Evolutionary conservation across 1,140 invertebrate species (phyloP), one percentile per base, ranked within the genome.

Genomic region (Magallana ariakensis): DNA sequence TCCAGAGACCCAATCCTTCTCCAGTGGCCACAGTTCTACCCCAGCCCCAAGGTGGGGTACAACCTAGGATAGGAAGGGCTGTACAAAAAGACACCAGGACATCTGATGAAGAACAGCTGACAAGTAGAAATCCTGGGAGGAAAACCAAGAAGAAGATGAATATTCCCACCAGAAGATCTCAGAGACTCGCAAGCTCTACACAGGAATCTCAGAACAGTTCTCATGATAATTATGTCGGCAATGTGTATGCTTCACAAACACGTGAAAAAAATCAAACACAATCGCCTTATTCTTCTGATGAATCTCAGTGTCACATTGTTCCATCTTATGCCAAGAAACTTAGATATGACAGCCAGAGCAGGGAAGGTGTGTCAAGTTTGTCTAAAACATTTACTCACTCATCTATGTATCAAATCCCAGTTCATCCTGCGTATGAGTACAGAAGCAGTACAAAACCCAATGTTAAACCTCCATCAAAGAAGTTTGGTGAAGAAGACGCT

Each of bases 1-100:
- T 88, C 11, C 57, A 56, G 46, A 88, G 56, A 81, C 19, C 85
- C 11, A 88, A 88, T n/a, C 87, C 87, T 16, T 88, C 87, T 22
- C 87, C 87, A 60, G 85, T 88, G 11, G 87, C 85, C 33, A 75
- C 87, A 58, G 85, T 88, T 6, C 19, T 83, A 56, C 87, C 87
- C 55, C 87, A 88, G 22, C 87, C 66, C 10, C 85, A 86, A 33
- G 82, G 62, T 19, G 16, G 4, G 10, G 54, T 82, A 16, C 57
- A 75, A 26, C 5, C 26, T 22, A 82, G 80, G 16, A 55, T 19
- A 13, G 16, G 33, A 53, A 56, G 33, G 66, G 11, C 22, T 26
- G 19, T 22, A 9, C 66, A 75, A 11, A 26, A 26, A 70, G 7
- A 70, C 22, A 26, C 11, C 22, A 8, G 33, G 66, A 1, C 66